Evolutionary conservation across 2,888 invertebrate species (phyloP).

Genomic region (Caenorhabditis sp.): DNA sequence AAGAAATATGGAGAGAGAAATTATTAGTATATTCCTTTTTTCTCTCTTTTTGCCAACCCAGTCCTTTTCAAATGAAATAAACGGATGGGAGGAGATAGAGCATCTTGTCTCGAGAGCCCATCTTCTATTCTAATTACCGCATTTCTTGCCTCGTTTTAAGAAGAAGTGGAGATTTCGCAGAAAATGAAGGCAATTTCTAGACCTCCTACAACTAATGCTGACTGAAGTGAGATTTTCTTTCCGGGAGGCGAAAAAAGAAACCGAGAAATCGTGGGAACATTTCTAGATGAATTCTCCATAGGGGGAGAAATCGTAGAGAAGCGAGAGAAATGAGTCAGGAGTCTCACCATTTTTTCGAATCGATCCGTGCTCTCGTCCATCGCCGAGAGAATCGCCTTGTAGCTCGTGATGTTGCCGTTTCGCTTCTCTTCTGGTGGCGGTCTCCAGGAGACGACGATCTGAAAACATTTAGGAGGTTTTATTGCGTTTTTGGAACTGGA

Average conservation of each 20-base stretch:
- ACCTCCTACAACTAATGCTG: constrained; percentile 35
- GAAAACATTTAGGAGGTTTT: constrained; percentile 52
- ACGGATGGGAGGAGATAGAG: constrained; percentile 26
- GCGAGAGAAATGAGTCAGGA: constrained; percentile 42
- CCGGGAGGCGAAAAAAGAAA: constrained; percentile 55
- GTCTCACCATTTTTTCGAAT: constrained; percentile 70
- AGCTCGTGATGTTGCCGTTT: constrained; percentile 95
- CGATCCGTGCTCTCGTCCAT: constrained; percentile 73
- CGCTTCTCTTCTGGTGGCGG: constrained; percentile 90
- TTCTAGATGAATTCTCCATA: constrained; percentile 13
- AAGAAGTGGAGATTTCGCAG: neutral
- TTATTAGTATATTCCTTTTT: constrained; percentile 42
- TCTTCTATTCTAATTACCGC: constrained; percentile 53
- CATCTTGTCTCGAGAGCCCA: constrained; percentile 31
- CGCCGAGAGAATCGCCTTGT: constrained; percentile 87
- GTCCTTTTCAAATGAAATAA: neutral
- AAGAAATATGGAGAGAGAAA: constrained; percentile 27
- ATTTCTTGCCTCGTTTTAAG: constrained; percentile 20
- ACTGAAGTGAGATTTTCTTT: constrained; percentile 53
- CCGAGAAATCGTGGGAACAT: constrained; percentile 60
- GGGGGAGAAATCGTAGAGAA: neutral
- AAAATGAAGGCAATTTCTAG: constrained; percentile 55
- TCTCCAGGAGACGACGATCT: constrained; percentile 85
- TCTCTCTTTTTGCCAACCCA: constrained; percentile 38
- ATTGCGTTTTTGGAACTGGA: neutral